Percentiles rank a stretch among this genome's conserved stretches.
These are phyloP conservation scores for Aphodius sticticus DNA, from an alignment of 2,888 invertebrate species.

Conservation along the genomic window DNA sequence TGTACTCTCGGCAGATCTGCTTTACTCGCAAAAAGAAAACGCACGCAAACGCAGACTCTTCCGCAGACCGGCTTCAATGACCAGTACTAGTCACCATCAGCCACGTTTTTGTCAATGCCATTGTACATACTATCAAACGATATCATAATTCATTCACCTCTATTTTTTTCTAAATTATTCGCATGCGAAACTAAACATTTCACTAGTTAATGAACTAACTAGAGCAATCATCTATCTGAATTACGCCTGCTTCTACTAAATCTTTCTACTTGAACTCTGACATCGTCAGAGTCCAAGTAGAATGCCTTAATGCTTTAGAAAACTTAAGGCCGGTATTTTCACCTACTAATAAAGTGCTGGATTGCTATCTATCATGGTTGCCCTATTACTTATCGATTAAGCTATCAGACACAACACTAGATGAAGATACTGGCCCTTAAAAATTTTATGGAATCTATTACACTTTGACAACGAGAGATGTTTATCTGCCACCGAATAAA, in stretches of 20 bases:
- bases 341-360: no score
- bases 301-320: no score
- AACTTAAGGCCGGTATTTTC: no score
- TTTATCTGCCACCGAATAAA: no score
- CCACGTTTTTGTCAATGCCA: constrained; percentile 14
- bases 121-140: constrained; percentile 5
- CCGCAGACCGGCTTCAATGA: constrained; percentile 31
- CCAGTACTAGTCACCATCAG: background rate
- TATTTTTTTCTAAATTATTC: background rate
- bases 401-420: no score
- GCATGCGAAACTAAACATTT: background rate
- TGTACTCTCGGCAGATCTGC: constrained; percentile 38
- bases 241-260: background rate
- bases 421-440: no score
- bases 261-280: no score
- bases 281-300: no score
- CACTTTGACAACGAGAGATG: no score
- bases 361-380: no score
- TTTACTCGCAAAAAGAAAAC: constrained; percentile 30
- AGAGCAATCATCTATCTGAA: background rate
- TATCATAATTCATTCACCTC: background rate
- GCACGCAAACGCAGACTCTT: constrained; percentile 12
- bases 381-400: no score
- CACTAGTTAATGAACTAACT: background rate
- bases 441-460: no score